Conservation (phyloP, 2,797 vertebrate genomes). For the Anguilla obscura region DNA sequence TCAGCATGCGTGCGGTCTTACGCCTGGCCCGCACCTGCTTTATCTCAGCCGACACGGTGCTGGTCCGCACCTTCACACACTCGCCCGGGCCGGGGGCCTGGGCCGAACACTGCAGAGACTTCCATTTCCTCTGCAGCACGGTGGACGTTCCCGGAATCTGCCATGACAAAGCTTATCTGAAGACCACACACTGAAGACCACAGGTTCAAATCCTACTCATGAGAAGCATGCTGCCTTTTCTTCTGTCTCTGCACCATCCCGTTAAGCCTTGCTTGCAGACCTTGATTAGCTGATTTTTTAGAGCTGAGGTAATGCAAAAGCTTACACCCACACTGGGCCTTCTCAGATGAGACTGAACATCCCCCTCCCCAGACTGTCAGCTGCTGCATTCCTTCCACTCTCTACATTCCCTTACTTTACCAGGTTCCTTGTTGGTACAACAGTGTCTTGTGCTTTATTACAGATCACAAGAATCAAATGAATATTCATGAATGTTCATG, state of each 20-base stretch:
- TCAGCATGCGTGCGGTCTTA: slow-evolving; percentile 95
- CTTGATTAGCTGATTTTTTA: neutral
- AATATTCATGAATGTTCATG: neutral
- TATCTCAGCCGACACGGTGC: slow-evolving; percentile 85
- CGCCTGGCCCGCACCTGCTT: slow-evolving; percentile 89
- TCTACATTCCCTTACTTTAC: neutral
- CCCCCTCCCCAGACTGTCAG: neutral
- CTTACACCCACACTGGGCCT: neutral
- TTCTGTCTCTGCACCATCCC: neutral
- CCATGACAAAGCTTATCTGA: slow-evolving; percentile 17
- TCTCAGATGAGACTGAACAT: neutral
- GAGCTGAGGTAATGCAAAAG: neutral
- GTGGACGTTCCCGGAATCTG: slow-evolving; percentile 95
- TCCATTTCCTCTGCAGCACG: slow-evolving; percentile 88
- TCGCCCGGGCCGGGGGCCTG: slow-evolving; percentile 68
- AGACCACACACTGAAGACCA: neutral
- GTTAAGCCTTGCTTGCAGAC: neutral
- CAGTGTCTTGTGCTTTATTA: neutral
- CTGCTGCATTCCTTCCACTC: neutral
- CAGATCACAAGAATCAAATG: neutral
- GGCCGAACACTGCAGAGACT: slow-evolving; percentile 75
- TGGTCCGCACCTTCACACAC: slow-evolving; percentile 76
- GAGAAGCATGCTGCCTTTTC: neutral
- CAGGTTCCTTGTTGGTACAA: neutral
- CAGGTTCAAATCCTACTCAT: neutral